These are phyloP conservation scores for Bradynema listronoti DNA, from an alignment of 1,140 invertebrate genomes.

Conservation along the genomic window DNA sequence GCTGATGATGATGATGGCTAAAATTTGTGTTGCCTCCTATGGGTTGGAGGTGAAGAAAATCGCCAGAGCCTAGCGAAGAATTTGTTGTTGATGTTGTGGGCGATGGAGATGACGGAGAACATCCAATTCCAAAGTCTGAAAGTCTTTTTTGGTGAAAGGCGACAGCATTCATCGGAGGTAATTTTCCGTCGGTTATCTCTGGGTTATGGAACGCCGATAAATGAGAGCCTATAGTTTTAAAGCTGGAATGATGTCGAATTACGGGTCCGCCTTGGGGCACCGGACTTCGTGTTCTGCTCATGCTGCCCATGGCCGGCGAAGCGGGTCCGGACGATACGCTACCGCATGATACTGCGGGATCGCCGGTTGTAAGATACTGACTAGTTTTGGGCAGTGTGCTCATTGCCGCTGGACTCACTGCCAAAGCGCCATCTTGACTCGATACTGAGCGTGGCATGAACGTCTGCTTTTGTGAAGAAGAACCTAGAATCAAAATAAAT, in stretches of 20 bases:
- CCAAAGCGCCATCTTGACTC: constrained; percentile 46
- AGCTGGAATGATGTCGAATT: not conserved
- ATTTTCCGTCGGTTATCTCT: too few species aligned
- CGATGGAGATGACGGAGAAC: not conserved
- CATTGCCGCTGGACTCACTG: constrained; percentile 8
- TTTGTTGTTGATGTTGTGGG: not conserved
- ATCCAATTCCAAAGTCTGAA: constrained; percentile 11
- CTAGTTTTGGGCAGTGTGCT: not conserved
- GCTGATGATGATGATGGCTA: not conserved
- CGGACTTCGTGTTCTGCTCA: not conserved
- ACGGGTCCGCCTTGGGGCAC: not conserved
- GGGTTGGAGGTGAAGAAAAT: too few species aligned
- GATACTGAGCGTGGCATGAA: constrained; percentile 55
- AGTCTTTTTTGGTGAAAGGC: constrained; percentile 10
- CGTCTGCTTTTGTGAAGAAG: constrained; percentile 55
- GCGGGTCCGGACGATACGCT: too few species aligned
- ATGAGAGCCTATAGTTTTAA: too few species aligned
- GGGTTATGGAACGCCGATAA: too few species aligned
- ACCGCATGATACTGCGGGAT: too few species aligned
- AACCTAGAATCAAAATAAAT: too few species aligned
- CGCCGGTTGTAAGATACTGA: not conserved
- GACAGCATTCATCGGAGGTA: not conserved
- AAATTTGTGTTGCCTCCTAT: not conserved
- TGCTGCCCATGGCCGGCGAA: not conserved
- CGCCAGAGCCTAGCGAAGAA: too few species aligned